phyloP scores from a whole-genome alignment of 2,888 invertebrate species.

The Macaria liturata region DNA sequence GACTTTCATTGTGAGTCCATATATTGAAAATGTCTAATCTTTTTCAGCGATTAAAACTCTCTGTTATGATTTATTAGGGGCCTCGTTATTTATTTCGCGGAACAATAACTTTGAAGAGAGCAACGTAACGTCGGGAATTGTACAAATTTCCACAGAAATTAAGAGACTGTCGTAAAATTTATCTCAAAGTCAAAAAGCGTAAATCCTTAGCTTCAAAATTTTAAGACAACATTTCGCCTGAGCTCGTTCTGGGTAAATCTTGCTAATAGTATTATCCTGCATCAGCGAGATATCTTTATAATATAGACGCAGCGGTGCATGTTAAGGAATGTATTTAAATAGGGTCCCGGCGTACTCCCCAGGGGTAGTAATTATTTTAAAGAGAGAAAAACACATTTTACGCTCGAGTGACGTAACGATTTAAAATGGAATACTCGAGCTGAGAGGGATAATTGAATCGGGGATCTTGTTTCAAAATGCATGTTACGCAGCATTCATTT shows the following conservation, averaged over 20 bases:
- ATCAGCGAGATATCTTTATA: slow-evolving; percentile 7
- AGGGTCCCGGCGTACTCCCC: slow-evolving; percentile 31
- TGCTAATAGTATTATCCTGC: background rate
- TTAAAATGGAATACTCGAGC: slow-evolving; percentile 54
- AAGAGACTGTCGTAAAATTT: slow-evolving; percentile 5
- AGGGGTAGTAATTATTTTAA: slow-evolving; percentile 60
- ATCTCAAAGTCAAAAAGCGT: background rate
- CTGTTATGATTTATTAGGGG: slow-evolving; percentile 25
- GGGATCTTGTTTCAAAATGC: slow-evolving; percentile 15
- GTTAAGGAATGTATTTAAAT: slow-evolving; percentile 10
- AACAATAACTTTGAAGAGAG: slow-evolving; percentile 26
- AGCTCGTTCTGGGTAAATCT: background rate
- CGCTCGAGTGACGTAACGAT: slow-evolving; percentile 57
- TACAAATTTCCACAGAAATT: slow-evolving; percentile 1
- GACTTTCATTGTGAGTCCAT: slow-evolving; percentile 14
- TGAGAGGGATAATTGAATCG: slow-evolving; percentile 57
- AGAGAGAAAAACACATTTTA: slow-evolving; percentile 51
- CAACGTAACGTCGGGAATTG: slow-evolving; percentile 7
- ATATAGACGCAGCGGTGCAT: slow-evolving; percentile 2
- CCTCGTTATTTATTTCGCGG: slow-evolving; percentile 28
- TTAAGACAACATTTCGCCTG: background rate
- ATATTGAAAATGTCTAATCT: slow-evolving; percentile 29
- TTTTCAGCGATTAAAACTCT: slow-evolving; percentile 29
- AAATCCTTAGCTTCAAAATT: background rate
- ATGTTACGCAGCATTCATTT: slow-evolving; percentile 1